Percentiles rank a stretch among this genome's conserved stretches.
Conservation (phyloP, 2,888 invertebrate genomes). For the Pyrochroa serraticornis region DNA sequence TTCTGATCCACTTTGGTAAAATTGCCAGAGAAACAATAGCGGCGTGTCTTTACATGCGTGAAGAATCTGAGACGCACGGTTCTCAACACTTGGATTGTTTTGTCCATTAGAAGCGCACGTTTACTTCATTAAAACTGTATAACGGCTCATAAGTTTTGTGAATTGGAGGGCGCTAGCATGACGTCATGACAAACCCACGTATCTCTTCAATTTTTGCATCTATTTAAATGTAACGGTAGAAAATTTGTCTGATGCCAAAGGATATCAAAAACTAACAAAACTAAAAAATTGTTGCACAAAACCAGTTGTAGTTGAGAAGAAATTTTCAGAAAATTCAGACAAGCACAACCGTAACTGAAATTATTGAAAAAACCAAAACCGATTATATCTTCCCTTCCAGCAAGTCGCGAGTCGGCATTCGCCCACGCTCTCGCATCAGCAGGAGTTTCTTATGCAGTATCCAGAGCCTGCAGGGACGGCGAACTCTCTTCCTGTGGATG, state of each 20-base stretch:
- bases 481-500: slow-evolving; percentile 90
- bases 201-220: background rate
- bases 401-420: slow-evolving; percentile 88
- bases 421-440: slow-evolving; percentile 90
- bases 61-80: slow-evolving; percentile 23
- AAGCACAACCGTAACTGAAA: too few species aligned
- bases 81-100: slow-evolving; percentile 27
- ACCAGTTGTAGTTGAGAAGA: too few species aligned
- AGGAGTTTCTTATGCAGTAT: slow-evolving; percentile 85
- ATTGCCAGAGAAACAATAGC: slow-evolving; percentile 23
- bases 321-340: too few species aligned
- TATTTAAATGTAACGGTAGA: too few species aligned
- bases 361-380: too few species aligned
- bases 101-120: slow-evolving; percentile 33
- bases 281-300: too few species aligned
- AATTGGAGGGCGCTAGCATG: background rate
- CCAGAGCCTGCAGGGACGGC: slow-evolving; percentile 91
- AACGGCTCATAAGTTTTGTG: slow-evolving; percentile 20
- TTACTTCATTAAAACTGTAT: slow-evolving; percentile 36
- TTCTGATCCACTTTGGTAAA: slow-evolving; percentile 6
- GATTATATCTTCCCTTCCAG: slow-evolving; percentile 57
- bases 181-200: background rate
- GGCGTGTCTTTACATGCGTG: slow-evolving; percentile 24
- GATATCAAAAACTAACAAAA: too few species aligned
- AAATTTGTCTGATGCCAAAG: too few species aligned